Conservation (phyloP, 1,140 invertebrate species). For the Drosophila sulfurigaster region DNA sequence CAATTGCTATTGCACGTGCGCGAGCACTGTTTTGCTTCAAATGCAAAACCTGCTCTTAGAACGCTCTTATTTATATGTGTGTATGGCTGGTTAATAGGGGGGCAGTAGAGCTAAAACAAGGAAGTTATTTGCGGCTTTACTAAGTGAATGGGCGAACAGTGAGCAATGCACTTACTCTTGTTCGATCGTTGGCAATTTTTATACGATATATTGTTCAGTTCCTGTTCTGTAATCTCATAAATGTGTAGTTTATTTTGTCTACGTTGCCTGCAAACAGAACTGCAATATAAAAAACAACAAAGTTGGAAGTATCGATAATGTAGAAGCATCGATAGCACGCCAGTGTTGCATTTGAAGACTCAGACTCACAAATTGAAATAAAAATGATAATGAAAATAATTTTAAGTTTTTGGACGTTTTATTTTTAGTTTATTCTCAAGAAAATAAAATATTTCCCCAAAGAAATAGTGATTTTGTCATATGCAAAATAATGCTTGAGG, state of each 20-base stretch:
- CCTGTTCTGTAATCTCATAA: conserved; percentile 14
- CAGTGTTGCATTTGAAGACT: background rate
- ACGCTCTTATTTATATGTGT: conserved; percentile 63
- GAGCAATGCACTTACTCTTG: background rate
- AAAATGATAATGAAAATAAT: too few species aligned
- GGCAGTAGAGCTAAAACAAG: conserved; percentile 35
- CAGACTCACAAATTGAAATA: too few species aligned
- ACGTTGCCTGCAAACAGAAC: conserved; percentile 32
- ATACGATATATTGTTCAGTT: background rate
- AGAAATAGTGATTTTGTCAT: too few species aligned
- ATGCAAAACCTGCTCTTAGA: conserved; percentile 64
- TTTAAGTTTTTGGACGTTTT: too few species aligned
- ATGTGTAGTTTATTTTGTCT: conserved; percentile 23
- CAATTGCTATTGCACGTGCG: conserved; percentile 31
- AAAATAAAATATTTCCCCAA: too few species aligned
- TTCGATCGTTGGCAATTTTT: background rate
- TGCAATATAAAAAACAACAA: conserved; percentile 26
- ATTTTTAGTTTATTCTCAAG: too few species aligned
- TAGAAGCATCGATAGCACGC: conserved; percentile 24
- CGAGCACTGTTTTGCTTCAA: conserved; percentile 61
- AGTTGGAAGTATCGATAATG: conserved; percentile 28
- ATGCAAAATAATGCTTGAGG: background rate
- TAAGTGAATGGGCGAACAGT: background rate
- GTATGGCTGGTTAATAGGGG: conserved; percentile 4
- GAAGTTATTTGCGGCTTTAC: conserved; percentile 36